Evolutionary conservation across 2,888 invertebrate species (phyloP).

Genomic region (Andrena bucephala): DNA sequence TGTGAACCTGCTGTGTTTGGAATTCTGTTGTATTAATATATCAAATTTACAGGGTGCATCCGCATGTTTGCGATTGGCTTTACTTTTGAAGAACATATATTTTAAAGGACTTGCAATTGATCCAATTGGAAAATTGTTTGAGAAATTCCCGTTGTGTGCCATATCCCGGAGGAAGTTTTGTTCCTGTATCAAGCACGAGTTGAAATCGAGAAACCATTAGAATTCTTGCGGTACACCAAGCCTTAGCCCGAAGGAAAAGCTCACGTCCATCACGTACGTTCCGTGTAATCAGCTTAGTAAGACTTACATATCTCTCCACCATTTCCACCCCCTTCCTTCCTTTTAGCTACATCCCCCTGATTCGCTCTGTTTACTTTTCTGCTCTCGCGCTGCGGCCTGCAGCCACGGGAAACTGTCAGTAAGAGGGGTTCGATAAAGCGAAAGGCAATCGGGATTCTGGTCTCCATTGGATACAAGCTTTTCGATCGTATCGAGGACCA

Average conservation of each 20-base stretch:
- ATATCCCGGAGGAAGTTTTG: neutral
- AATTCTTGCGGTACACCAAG: conserved; percentile 20
- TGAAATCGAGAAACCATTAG: conserved; percentile 25
- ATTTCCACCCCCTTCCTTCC: conserved; percentile 15
- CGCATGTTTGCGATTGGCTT: too few relatives aligned
- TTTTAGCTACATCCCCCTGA: conserved; percentile 34
- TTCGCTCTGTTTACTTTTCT: conserved; percentile 55
- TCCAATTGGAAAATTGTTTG: neutral
- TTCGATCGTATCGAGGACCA: conserved; percentile 1
- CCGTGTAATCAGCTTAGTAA: conserved; percentile 55
- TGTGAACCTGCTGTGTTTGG: too few relatives aligned
- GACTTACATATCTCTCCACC: conserved; percentile 52
- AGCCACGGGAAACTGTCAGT: conserved; percentile 38
- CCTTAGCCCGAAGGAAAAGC: conserved; percentile 8
- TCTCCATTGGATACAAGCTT: conserved; percentile 36
- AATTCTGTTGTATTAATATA: too few relatives aligned
- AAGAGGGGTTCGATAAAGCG: conserved; percentile 40
- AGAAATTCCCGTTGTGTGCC: neutral
- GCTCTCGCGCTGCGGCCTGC: conserved; percentile 34
- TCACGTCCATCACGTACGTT: conserved; percentile 37
- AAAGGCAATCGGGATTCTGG: conserved; percentile 39
- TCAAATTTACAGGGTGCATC: too few relatives aligned
- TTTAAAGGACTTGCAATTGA: neutral
- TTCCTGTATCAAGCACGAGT: conserved; percentile 10
- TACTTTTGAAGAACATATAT: too few relatives aligned